Evolutionary conservation across 2,888 invertebrate species (phyloP), one percentile per base, ranked within the genome.

Genomic region (Boloria selene): DNA sequence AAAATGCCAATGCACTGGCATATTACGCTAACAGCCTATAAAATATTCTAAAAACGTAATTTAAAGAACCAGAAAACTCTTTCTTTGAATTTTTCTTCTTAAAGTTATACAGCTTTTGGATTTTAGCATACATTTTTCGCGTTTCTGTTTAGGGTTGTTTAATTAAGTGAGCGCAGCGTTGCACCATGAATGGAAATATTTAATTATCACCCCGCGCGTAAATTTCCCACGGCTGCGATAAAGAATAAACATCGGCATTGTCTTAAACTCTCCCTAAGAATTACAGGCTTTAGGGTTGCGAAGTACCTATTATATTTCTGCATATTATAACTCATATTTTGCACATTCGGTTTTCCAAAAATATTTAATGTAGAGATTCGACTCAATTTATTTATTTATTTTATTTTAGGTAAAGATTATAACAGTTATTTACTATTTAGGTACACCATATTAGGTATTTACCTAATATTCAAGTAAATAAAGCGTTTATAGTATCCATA

Each of bases 191-290:
- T 85, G 83, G 79, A 81, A 88, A 89, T 88, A 89, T 90, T 91
- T 90, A 91, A 92, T 92, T 92, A 91, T 86, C 85, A 74, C 79
- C 81, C 79, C 73, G 78, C 75, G 82, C 86, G 88, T 90, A 89
- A 90, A 91, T 92, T 92, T 91, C 92, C 92, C 92, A 92, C 91
- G 90, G 85, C 91, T 91, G 81, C 87, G 88, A 92, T 92, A 92
- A 92, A 92, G 92, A 92, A 92, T 91, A 92, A 90, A 91, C 90
- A 89, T 85, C 76, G 83, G 81, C 85, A 82, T 86, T 87, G 88
- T 89, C 88, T 91, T 88, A 85, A 86, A 79, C 84, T 84, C 79
- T 80, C 80, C 31, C 83, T 82, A 87, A 90, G 90, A 90, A 84
- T 86, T 87, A 88, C 84, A 79, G 80, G 73, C 54, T 10, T 4